Percentiles rank a stretch among this genome's conserved stretches.
These are phyloP conservation scores for Ypsolopha sequella DNA, from an alignment of 2,888 invertebrate species.

Conservation along the genomic window DNA sequence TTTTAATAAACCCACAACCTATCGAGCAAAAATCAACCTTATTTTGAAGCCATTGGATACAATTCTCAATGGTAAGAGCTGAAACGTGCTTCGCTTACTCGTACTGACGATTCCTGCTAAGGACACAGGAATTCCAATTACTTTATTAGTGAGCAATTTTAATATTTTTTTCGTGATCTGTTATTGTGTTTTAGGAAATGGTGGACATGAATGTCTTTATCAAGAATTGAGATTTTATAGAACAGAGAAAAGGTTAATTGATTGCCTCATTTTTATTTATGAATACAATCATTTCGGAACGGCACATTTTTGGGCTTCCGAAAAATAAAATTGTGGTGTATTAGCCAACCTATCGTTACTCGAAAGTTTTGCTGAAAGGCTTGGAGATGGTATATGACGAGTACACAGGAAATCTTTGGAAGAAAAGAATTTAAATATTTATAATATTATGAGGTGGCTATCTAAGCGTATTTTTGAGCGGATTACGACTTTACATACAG, in stretches of 20 bases:
- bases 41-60: constrained; percentile 4
- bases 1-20: constrained; percentile 58
- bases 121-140: constrained; percentile 68
- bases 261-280: background rate
- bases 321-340: background rate
- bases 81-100: constrained; percentile 56
- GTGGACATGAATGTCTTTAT: too few relatives aligned
- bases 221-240: too few relatives aligned
- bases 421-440: too few relatives aligned
- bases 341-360: too few relatives aligned
- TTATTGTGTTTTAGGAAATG: too few relatives aligned
- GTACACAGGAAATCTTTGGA: too few relatives aligned
- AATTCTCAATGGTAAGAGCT: constrained; percentile 12
- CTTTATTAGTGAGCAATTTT: constrained; percentile 50
- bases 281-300: background rate
- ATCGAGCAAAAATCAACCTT: constrained; percentile 25
- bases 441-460: too few relatives aligned
- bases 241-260: too few relatives aligned
- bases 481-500: too few relatives aligned
- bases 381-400: too few relatives aligned
- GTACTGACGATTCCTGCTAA: constrained; percentile 50
- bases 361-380: too few relatives aligned
- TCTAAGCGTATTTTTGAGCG: too few relatives aligned
- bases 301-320: background rate
- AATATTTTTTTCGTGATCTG: constrained; percentile 1